These are phyloP conservation scores for Eupleurogrammus muticus DNA, from an alignment of 2,797 vertebrate genomes.

Conservation along the genomic window DNA sequence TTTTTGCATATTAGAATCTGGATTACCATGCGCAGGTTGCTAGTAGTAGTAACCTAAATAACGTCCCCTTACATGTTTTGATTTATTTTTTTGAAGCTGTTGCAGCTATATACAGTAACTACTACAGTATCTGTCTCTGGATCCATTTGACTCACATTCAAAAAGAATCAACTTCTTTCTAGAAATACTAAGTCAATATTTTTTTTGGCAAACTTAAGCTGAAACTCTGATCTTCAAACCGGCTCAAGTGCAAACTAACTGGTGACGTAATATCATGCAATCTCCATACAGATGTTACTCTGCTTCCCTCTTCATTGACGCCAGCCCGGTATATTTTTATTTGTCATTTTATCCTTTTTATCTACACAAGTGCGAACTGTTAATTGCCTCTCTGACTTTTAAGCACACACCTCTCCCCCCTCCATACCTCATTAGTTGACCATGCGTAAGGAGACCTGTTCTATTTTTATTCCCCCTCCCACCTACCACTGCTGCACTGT, in stretches of 20 bases:
- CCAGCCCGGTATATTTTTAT: background rate
- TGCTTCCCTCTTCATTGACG: slow-evolving; percentile 5
- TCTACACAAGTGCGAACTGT: background rate
- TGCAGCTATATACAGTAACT: too few relatives aligned
- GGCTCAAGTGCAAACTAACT: too few relatives aligned
- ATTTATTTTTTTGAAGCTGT: background rate
- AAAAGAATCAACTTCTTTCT: too few relatives aligned
- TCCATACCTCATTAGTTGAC: slow-evolving; percentile 65
- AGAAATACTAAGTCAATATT: background rate
- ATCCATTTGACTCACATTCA: too few relatives aligned
- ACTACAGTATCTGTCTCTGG: background rate
- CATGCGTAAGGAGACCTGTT: slow-evolving; percentile 76
- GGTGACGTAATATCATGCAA: too few relatives aligned
- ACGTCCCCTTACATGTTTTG: background rate
- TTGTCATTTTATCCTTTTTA: slow-evolving; percentile 1
- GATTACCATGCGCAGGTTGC: background rate
- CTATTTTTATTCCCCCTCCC: slow-evolving; percentile 77
- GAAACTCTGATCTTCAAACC: background rate
- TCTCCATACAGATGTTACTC: background rate
- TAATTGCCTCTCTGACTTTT: slow-evolving; percentile 10
- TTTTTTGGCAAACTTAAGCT: background rate
- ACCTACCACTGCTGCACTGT: slow-evolving; percentile 41
- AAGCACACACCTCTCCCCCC: slow-evolving; percentile 30
- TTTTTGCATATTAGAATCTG: background rate
- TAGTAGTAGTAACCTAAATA: too few relatives aligned